Percentiles rank a stretch among this genome's conserved stretches.
Conservation (phyloP, 1,140 invertebrate species). For the Anadara kagoshimensis region DNA sequence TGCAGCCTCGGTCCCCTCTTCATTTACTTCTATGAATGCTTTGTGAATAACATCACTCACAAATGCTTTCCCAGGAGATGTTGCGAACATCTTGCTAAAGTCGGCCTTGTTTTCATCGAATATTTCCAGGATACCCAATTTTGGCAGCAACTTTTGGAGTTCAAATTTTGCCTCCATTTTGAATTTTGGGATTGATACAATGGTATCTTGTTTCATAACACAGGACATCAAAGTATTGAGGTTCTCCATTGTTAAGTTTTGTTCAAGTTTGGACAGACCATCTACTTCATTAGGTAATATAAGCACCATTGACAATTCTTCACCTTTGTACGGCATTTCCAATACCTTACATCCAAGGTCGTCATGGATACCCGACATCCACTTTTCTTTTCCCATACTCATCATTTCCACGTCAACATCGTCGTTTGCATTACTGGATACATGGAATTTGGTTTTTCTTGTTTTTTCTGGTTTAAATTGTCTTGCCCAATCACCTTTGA, state of each 20-base stretch:
- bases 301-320: constrained; percentile 80
- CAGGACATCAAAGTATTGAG: constrained; percentile 64
- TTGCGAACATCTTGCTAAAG: constrained; percentile 74
- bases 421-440: constrained; percentile 1
- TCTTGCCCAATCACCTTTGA: constrained; percentile 84
- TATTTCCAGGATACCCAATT: constrained; percentile 78
- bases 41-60: constrained; percentile 67
- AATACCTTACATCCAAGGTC: constrained; percentile 82
- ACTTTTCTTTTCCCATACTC: constrained; percentile 33
- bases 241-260: constrained; percentile 73
- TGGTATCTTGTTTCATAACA: constrained; percentile 30
- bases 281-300: constrained; percentile 78
- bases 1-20: constrained; percentile 74
- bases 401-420: constrained; percentile 38
- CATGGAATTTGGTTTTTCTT: constrained; percentile 48
- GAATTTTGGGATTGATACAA: constrained; percentile 79
- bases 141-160: constrained; percentile 71
- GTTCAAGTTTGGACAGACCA: constrained; percentile 75
- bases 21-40: constrained; percentile 73
- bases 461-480: constrained; percentile 79
- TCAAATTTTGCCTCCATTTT: constrained; percentile 78
- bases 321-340: constrained; percentile 83
- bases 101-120: constrained; percentile 79
- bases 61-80: constrained; percentile 11
- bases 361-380: constrained; percentile 74